Evolutionary conservation across 2,113 vertebrate genomes (phyloP).

Genomic region (Dicentrarchus labrax): DNA sequence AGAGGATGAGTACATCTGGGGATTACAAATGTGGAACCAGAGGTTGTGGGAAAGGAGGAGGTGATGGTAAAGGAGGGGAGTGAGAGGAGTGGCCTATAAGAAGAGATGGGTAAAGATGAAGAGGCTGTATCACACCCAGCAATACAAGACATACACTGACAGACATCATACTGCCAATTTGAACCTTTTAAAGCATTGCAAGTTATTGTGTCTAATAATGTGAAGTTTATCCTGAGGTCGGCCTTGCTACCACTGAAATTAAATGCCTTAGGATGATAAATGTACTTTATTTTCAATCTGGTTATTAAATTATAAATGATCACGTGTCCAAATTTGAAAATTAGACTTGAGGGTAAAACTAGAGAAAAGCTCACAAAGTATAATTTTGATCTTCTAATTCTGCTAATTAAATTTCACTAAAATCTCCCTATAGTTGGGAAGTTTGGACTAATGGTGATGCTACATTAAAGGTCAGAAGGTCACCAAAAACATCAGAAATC

Average conservation of each 20-base stretch:
- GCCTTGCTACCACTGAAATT: neutral
- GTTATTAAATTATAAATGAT: neutral
- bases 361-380: neutral
- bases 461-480: neutral
- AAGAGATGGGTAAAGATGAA: neutral
- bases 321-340: neutral
- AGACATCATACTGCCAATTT: neutral
- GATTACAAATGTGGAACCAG: constrained; percentile 44
- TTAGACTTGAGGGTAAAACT: neutral
- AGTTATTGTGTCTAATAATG: neutral
- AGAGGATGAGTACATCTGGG: constrained; percentile 12
- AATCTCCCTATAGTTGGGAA: neutral
- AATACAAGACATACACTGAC: neutral
- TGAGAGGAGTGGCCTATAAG: neutral
- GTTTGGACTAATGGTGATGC: neutral
- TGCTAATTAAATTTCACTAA: neutral
- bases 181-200: neutral
- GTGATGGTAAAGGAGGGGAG: constrained; percentile 9
- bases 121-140: neutral
- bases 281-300: neutral
- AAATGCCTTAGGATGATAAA: neutral
- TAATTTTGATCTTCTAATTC: neutral
- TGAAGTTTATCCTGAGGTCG: neutral
- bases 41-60: constrained; percentile 23
- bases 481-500: neutral